Evolutionary conservation across 2,113 vertebrate genomes (phyloP).

Genomic region (Sinocyclocheilus anophthalmus): DNA sequence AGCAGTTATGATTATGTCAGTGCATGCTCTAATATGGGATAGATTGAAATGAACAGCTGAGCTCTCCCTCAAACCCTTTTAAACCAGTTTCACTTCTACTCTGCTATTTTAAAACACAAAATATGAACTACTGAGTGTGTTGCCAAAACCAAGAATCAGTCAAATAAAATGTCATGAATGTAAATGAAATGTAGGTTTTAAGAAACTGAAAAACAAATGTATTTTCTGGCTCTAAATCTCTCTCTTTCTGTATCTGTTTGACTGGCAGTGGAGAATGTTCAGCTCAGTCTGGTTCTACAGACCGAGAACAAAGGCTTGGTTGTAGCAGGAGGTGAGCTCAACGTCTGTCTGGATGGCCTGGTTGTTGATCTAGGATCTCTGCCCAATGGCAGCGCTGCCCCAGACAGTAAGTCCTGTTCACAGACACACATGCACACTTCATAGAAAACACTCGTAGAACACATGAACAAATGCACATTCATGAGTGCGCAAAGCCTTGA

Average conservation of each 20-base stretch:
- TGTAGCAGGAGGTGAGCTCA: conserved; percentile 92
- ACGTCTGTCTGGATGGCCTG: conserved; percentile 91
- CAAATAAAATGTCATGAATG: conserved; percentile 28
- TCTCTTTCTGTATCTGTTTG: conserved; percentile 11
- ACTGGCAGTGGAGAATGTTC: conserved; percentile 91
- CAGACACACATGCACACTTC: conserved; percentile 40
- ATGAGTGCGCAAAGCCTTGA: background rate
- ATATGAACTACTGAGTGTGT: background rate
- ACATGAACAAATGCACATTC: conserved; percentile 20
- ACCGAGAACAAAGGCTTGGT: conserved; percentile 92
- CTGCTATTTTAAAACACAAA: background rate
- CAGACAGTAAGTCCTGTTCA: conserved; percentile 86
- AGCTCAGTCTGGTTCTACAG: conserved; percentile 93
- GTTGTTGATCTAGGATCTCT: conserved; percentile 89
- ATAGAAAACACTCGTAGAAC: conserved; percentile 26
- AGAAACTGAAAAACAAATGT: background rate
- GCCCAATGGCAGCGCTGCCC: conserved; percentile 84
- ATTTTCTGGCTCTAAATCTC: background rate
- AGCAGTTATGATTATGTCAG: background rate
- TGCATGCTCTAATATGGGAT: background rate
- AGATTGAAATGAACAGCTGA: background rate
- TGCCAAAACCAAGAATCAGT: conserved; percentile 8
- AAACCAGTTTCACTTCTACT: background rate
- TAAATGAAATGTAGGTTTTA: background rate
- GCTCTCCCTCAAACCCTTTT: background rate